Percentiles rank a stretch among this genome's conserved stretches.
phyloP scores from a whole-genome alignment of 2,888 invertebrate genomes.

The Caenorhabditis japonica region DNA sequence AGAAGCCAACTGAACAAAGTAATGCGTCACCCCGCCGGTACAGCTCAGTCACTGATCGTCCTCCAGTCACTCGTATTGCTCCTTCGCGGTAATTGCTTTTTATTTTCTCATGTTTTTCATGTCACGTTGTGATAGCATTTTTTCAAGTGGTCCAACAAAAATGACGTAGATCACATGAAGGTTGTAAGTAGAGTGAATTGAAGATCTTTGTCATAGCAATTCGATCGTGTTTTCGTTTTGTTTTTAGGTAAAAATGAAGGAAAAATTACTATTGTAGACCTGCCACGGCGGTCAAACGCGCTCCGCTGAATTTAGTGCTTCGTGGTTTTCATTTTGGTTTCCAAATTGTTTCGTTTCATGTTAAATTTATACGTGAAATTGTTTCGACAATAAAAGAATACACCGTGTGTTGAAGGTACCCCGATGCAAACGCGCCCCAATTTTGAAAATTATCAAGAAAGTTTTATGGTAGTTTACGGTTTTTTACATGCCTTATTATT shows the following conservation, averaged over 20 bases:
- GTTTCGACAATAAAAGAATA: too few species aligned
- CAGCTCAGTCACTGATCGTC: conserved; percentile 44
- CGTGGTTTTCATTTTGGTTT: background rate
- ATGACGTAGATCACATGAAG: conserved; percentile 29
- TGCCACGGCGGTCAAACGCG: too few species aligned
- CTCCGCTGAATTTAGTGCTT: background rate
- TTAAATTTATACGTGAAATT: too few species aligned
- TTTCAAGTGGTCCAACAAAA: conserved; percentile 34
- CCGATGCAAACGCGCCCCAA: too few species aligned
- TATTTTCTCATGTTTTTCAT: conserved; percentile 33
- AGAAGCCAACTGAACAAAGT: conserved; percentile 9
- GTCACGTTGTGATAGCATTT: conserved; percentile 33
- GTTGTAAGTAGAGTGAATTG: background rate
- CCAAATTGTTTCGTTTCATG: too few species aligned
- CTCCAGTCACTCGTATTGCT: conserved; percentile 40
- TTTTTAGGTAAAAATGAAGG: too few species aligned
- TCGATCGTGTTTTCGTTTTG: background rate
- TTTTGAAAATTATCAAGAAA: too few species aligned
- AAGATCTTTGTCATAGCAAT: background rate
- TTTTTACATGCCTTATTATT: too few species aligned
- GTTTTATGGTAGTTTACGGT: too few species aligned
- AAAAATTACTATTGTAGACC: too few species aligned
- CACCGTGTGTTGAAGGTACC: too few species aligned
- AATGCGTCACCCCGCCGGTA: background rate
- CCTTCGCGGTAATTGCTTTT: conserved; percentile 51